These are phyloP conservation scores for Scyliorhinus canicula DNA, from an alignment of 2,797 vertebrate genomes.

Conservation along the genomic window DNA sequence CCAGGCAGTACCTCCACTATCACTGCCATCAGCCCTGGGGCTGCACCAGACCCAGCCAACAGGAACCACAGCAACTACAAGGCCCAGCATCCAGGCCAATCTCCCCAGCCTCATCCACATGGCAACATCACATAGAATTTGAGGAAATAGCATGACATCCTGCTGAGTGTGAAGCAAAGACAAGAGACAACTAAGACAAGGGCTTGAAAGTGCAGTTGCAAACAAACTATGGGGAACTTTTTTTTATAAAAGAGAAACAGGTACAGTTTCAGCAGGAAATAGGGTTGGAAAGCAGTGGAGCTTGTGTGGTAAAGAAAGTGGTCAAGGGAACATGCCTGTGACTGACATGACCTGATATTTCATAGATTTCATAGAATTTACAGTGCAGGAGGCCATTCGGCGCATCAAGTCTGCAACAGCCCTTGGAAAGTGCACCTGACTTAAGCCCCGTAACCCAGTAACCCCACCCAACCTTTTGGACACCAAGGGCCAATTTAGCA, in stretches of 20 bases:
- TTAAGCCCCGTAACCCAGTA: no score
- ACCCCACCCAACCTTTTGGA: no score
- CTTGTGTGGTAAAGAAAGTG: no score
- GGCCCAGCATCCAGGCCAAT: background rate
- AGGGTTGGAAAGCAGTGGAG: no score
- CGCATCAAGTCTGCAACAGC: no score
- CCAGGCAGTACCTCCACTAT: background rate
- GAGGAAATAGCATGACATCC: background rate
- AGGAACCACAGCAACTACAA: background rate
- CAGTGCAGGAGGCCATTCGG: no score
- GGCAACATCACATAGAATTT: background rate
- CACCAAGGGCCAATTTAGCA: no score
- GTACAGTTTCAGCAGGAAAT: background rate
- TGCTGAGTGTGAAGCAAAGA: background rate
- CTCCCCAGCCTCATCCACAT: background rate
- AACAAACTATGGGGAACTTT: background rate
- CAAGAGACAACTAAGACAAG: background rate
- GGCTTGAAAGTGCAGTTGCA: background rate
- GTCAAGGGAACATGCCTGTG: no score
- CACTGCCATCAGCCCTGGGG: background rate
- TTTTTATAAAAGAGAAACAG: background rate
- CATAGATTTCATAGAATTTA: no score
- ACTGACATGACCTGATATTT: no score
- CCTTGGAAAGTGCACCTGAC: no score
- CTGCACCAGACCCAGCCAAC: background rate